phyloP scores from a whole-genome alignment of 2,888 invertebrate species.

The Sussaba pulchella region DNA sequence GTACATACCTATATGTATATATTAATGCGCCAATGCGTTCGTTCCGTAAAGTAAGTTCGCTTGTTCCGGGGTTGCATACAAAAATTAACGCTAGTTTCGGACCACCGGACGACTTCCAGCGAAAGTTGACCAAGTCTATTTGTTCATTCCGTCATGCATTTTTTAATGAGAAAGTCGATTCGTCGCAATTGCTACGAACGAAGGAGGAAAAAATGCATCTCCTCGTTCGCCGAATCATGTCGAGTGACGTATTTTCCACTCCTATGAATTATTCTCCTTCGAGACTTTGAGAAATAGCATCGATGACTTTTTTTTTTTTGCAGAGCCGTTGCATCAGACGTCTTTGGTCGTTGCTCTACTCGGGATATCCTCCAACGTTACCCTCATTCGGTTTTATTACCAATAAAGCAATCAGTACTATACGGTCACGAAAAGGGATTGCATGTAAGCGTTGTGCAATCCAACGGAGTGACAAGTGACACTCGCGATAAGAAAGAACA shows the following conservation, averaged over 20 bases:
- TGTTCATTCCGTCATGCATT: slow-evolving; percentile 1
- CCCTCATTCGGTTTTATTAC: not conserved
- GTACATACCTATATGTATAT: not conserved
- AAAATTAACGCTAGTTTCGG: slow-evolving; percentile 48
- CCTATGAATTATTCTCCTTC: too few relatives aligned
- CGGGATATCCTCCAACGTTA: not conserved
- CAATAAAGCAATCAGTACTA: not conserved
- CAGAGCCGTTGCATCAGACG: not conserved
- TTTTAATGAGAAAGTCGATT: not conserved
- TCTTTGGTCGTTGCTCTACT: not conserved
- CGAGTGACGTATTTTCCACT: too few relatives aligned
- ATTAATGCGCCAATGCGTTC: not conserved
- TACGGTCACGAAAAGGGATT: not conserved
- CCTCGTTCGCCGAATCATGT: too few relatives aligned
- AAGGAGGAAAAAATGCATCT: not conserved
- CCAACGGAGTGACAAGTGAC: slow-evolving; percentile 7
- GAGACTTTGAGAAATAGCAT: too few relatives aligned
- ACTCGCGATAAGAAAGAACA: not conserved
- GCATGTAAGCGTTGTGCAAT: slow-evolving; percentile 2
- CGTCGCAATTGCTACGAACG: not conserved
- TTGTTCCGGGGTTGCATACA: not conserved
- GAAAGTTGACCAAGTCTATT: slow-evolving; percentile 55
- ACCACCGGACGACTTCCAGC: slow-evolving; percentile 44
- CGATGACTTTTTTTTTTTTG: too few relatives aligned
- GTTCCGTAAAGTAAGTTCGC: not conserved